phyloP scores from a whole-genome alignment of 2,888 invertebrate species.

The Merodon equestris region DNA sequence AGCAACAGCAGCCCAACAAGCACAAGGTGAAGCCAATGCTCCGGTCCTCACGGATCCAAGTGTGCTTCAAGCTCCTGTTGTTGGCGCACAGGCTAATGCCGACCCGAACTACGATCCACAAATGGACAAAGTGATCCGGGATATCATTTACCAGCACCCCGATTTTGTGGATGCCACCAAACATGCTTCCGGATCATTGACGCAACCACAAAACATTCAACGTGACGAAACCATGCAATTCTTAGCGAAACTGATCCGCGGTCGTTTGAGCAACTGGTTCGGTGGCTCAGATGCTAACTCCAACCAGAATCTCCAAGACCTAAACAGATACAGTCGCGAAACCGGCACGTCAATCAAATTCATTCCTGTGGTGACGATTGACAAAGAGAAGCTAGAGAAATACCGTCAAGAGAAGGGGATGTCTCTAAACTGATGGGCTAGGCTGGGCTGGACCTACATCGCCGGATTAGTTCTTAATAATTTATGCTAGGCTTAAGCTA shows the following conservation, averaged over 20 bases:
- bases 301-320: slow-evolving; percentile 22
- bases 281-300: slow-evolving; percentile 24
- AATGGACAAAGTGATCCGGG: slow-evolving; percentile 74
- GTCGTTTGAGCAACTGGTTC: slow-evolving; percentile 72
- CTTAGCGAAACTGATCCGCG: slow-evolving; percentile 72
- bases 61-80: background rate
- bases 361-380: slow-evolving; percentile 54
- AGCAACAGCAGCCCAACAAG: slow-evolving; percentile 1
- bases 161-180: slow-evolving; percentile 72
- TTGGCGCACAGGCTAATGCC: slow-evolving; percentile 66
- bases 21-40: slow-evolving; percentile 69
- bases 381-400: slow-evolving; percentile 26
- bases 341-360: slow-evolving; percentile 52
- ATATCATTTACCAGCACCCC: slow-evolving; percentile 74
- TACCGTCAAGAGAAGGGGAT: slow-evolving; percentile 22
- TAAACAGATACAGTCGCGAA: slow-evolving; percentile 46
- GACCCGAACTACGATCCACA: slow-evolving; percentile 70
- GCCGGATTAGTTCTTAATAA: slow-evolving; percentile 21
- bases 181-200: slow-evolving; percentile 71
- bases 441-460: background rate
- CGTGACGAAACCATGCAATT: slow-evolving; percentile 73
- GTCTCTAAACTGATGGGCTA: background rate
- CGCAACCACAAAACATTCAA: slow-evolving; percentile 73
- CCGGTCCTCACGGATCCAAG: slow-evolving; percentile 10
- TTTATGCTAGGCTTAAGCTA: slow-evolving; percentile 45